Percentiles rank a stretch among this genome's conserved stretches.
phyloP scores from a whole-genome alignment of 2,888 invertebrate species.

The Tyria jacobaeae region DNA sequence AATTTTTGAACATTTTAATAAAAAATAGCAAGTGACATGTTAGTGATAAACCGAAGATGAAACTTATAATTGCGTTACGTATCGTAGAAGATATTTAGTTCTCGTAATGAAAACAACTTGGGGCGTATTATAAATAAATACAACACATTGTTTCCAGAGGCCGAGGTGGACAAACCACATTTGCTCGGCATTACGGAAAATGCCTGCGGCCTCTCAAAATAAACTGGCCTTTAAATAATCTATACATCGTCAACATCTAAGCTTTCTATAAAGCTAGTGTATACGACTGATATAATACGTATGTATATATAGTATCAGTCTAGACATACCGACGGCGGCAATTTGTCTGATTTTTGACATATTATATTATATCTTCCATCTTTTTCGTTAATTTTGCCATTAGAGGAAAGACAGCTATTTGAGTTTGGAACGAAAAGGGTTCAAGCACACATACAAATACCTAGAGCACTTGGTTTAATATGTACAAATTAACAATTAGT shows the following conservation, averaged over 20 bases:
- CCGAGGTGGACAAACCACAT: constrained; percentile 25
- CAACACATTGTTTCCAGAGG: constrained; percentile 17
- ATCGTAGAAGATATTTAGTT: constrained; percentile 10
- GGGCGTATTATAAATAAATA: constrained; percentile 22
- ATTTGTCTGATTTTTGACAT: neutral
- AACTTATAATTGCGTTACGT: neutral
- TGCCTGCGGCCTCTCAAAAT: constrained; percentile 46
- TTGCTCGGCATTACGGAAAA: constrained; percentile 37
- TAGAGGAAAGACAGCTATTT: neutral
- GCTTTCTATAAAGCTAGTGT: neutral
- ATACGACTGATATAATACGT: neutral
- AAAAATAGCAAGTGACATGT: neutral
- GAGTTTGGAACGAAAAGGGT: neutral
- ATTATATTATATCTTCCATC: too few relatives aligned
- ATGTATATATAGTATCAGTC: constrained; percentile 9
- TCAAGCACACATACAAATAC: neutral
- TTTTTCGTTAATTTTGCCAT: neutral
- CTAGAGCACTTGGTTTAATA: too few relatives aligned
- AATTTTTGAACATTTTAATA: neutral
- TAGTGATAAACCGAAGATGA: too few relatives aligned
- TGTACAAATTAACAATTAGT: neutral
- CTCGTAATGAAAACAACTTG: constrained; percentile 16
- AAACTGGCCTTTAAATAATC: constrained; percentile 39
- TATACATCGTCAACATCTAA: constrained; percentile 19
- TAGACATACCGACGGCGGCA: constrained; percentile 11